Base-by-base conservation (phyloP, 2,888 invertebrate genomes). In the Heterodera filipjevi region DNA sequence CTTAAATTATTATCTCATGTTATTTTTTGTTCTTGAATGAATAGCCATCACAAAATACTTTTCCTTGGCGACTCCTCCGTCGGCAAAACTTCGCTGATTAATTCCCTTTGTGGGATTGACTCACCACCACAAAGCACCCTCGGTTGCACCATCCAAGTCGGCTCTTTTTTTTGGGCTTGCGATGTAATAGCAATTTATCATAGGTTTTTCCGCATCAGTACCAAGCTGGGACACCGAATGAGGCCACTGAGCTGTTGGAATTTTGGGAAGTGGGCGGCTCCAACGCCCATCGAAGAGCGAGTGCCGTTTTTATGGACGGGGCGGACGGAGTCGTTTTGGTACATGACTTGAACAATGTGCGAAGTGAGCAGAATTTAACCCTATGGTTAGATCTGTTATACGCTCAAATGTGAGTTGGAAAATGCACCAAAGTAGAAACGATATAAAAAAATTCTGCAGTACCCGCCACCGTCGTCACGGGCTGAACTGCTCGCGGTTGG, bases 41-140 rank as follows among this genome's bases (percentile, higher is more conserved):
- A 59, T 12, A 59, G 59, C 27, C 59, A 59, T 59, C 59, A 59
- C 27, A 59, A 75, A 49, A 93, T 96, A 81, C 92, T 96, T 86
- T 93, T 96, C 80, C 93, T 96, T 81, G 96, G 96, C 74, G 96
- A 96, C 92, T 94, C 94, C 82, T 95, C 97, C 81, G 97, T 98
- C 81, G 99, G 99, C 32, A 99, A 99, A 92, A 95, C 96, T 6
- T 96, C 96, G 0, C 92, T 98, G 71, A 95, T 95, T 0, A 94
- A 96, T 91, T 91, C 97, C 80, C 94, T 96, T 84, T 94, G 95
- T 82, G 85, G 84, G 46, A 71, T 66, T 30, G 76, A 74, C 66
- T 73, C 44, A 16, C 59, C 83, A 81, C 81, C 86, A 81, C 73
- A 85, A 80, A 83, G 86, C 72, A 81, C 84, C 3, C 75, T 84